phyloP scores from a whole-genome alignment of 1,140 invertebrate genomes.

The Drosophila ambigua region DNA sequence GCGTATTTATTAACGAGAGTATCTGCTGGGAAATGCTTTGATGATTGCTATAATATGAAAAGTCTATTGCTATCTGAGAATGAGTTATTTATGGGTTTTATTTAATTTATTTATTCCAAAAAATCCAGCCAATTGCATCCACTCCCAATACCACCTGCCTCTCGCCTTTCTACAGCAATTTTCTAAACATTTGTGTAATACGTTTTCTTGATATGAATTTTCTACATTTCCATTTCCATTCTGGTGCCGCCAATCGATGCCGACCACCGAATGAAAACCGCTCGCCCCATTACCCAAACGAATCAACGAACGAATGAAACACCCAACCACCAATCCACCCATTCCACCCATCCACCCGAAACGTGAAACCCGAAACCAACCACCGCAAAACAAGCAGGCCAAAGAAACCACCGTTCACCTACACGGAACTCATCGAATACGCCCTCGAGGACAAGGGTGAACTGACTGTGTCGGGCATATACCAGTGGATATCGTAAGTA shows the following conservation, averaged over 20 bases:
- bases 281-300: conserved; percentile 4
- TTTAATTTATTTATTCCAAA: no score
- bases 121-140: no score
- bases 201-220: conserved; percentile 13
- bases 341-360: not conserved
- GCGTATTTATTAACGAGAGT: no score
- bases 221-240: conserved; percentile 22
- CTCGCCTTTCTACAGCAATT: not conserved
- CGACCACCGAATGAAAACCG: conserved; percentile 19
- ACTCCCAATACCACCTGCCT: no score
- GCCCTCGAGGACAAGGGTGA: conserved; percentile 92
- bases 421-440: conserved; percentile 94
- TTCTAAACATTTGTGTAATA: not conserved
- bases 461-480: conserved; percentile 94
- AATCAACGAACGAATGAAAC: conserved; percentile 10
- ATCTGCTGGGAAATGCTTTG: no score
- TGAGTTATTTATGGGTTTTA: no score
- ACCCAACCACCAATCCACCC: conserved; percentile 14
- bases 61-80: no score
- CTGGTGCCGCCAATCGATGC: conserved; percentile 56
- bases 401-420: conserved; percentile 93
- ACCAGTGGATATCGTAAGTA: conserved; percentile 96
- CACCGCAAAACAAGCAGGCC: conserved; percentile 83
- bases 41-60: no score
- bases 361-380: conserved; percentile 50